Conservation (phyloP, 2,888 invertebrate genomes). For the Xanthia icteritia region DNA sequence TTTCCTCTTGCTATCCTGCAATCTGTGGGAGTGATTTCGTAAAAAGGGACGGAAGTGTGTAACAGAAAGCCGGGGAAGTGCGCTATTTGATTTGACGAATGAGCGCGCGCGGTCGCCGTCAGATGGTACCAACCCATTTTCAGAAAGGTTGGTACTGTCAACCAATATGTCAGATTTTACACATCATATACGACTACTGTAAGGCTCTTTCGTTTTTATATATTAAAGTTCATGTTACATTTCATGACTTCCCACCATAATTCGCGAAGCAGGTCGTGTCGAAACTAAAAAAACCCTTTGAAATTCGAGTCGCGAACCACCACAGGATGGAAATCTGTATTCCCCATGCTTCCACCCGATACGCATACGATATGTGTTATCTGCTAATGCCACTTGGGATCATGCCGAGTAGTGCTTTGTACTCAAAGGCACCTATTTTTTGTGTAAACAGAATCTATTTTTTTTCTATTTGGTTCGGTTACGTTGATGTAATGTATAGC, state of each 20-base stretch:
- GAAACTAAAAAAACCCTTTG: slow-evolving; percentile 85
- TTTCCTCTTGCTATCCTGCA: too few relatives aligned
- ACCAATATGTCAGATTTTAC: too few relatives aligned
- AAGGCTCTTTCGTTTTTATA: background rate
- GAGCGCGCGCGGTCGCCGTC: too few relatives aligned
- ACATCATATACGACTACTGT: too few relatives aligned
- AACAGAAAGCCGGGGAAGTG: too few relatives aligned
- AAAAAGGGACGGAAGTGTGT: too few relatives aligned
- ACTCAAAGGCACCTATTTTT: slow-evolving; percentile 88
- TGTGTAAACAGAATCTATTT: slow-evolving; percentile 82
- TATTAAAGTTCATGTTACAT: slow-evolving; percentile 2
- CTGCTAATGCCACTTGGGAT: slow-evolving; percentile 88
- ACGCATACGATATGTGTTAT: slow-evolving; percentile 88
- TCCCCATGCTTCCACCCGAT: slow-evolving; percentile 89
- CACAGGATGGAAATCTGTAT: slow-evolving; percentile 85
- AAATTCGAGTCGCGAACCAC: slow-evolving; percentile 85
- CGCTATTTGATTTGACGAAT: too few relatives aligned
- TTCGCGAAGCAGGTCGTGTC: slow-evolving; percentile 73
- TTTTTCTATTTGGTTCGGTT: slow-evolving; percentile 37
- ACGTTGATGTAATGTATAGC: slow-evolving; percentile 4
- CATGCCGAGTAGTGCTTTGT: slow-evolving; percentile 84
- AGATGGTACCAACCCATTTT: too few relatives aligned
- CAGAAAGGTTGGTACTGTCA: too few relatives aligned
- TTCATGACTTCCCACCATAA: slow-evolving; percentile 46
- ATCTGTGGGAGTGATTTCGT: too few relatives aligned